Percentiles rank a stretch among this genome's conserved stretches.
Evolutionary conservation across 2,113 vertebrate species (phyloP).

Genomic region (Picathartes gymnocephalus): DNA sequence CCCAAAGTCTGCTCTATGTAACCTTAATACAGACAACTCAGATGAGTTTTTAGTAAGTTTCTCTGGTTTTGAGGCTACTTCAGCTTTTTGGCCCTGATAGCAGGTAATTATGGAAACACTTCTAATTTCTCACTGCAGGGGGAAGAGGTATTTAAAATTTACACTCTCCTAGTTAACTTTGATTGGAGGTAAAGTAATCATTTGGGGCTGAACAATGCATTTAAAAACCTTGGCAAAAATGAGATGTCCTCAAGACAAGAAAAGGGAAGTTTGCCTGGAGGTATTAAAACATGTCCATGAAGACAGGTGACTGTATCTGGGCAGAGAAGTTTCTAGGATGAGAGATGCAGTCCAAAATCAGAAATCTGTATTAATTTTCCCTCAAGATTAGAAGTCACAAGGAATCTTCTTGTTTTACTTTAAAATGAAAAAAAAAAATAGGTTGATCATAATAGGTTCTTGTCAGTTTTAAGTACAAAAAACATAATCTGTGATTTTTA

Average conservation of each 20-base stretch:
- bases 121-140: background rate
- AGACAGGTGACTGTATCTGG: background rate
- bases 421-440: background rate
- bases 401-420: background rate
- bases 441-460: background rate
- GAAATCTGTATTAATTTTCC: background rate
- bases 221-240: background rate
- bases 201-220: background rate
- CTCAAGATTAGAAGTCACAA: background rate
- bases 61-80: background rate
- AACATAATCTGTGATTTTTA: background rate
- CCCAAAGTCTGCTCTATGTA: background rate
- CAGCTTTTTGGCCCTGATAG: background rate
- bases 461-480: background rate
- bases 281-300: fast-evolving
- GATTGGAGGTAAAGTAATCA: background rate
- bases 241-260: background rate
- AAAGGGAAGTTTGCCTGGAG: background rate
- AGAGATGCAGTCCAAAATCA: background rate
- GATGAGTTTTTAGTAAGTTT: background rate
- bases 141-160: background rate
- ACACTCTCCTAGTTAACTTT: background rate
- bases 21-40: background rate
- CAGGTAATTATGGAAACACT: background rate
- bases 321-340: background rate